Evolutionary conservation across 2,113 vertebrate genomes (phyloP).

Genomic region (Myotis lucifugus): DNA sequence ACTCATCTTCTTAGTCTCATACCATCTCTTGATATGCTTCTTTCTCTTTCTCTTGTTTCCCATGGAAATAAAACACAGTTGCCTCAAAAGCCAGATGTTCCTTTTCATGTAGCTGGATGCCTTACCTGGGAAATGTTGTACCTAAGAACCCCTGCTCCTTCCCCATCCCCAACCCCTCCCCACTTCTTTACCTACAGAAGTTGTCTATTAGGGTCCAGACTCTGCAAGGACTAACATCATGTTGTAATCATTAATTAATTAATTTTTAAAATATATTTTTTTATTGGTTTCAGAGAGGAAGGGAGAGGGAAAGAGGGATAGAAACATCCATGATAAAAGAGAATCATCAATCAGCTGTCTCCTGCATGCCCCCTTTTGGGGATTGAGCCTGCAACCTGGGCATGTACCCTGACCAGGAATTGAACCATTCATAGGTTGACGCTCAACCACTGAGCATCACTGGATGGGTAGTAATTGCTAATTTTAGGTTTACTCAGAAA

Average conservation of each 20-base stretch:
- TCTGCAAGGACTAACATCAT: neutral
- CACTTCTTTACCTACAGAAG: neutral
- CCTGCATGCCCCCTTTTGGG: too few relatives aligned
- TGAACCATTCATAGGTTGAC: too few relatives aligned
- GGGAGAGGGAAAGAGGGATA: too few relatives aligned
- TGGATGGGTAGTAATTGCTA: neutral
- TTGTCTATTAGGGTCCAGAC: neutral
- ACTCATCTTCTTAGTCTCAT: neutral
- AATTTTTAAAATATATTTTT: too few relatives aligned
- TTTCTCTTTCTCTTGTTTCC: constrained; percentile 5
- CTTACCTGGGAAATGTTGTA: neutral
- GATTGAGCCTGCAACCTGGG: too few relatives aligned
- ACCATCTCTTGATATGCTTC: neutral
- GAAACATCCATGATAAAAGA: too few relatives aligned
- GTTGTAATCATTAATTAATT: neutral
- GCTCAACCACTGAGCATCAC: too few relatives aligned
- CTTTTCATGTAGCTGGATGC: neutral
- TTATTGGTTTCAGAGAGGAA: too few relatives aligned
- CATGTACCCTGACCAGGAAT: too few relatives aligned
- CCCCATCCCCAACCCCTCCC: too few relatives aligned
- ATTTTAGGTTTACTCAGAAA: constrained; percentile 32
- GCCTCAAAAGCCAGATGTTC: neutral
- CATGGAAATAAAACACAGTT: neutral
- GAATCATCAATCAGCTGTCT: too few relatives aligned
- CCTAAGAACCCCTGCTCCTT: too few relatives aligned